Evolutionary conservation across 1,140 invertebrate genomes (phyloP).

Genomic region (Limonius californicus): DNA sequence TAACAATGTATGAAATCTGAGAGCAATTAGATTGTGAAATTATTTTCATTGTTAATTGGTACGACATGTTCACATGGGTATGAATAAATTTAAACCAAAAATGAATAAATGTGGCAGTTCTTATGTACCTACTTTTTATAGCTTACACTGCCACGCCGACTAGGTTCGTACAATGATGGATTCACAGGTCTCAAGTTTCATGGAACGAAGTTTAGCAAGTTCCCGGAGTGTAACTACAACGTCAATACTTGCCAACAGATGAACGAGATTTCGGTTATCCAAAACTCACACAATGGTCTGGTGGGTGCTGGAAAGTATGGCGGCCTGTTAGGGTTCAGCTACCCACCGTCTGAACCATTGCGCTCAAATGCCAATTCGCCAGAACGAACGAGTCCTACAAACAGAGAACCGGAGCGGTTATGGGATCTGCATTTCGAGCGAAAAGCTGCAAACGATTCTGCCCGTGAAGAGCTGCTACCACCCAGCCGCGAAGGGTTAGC

Average conservation of each 20-base stretch:
- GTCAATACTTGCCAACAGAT: conserved; percentile 7
- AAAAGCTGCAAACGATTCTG: conserved; percentile 41
- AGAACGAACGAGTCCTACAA: conserved; percentile 38
- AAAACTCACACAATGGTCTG: conserved; percentile 55
- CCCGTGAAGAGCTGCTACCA: conserved; percentile 47
- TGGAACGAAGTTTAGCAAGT: neutral
- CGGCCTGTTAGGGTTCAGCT: conserved; percentile 55
- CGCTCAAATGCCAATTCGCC: conserved; percentile 44
- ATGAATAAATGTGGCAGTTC: neutral
- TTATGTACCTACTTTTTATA: conserved; percentile 5
- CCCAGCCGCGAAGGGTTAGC: conserved; percentile 51
- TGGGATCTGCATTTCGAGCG: conserved; percentile 49
- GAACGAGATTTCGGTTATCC: conserved; percentile 59
- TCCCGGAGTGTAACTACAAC: conserved; percentile 2
- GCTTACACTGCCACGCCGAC: conserved; percentile 1
- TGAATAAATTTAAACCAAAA: neutral
- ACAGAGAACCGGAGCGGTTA: conserved; percentile 47
- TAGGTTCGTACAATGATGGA: neutral
- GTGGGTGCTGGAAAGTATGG: conserved; percentile 51
- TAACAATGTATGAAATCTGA: no score
- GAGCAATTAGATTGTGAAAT: no score
- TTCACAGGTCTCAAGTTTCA: conserved; percentile 9
- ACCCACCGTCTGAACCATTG: conserved; percentile 47
- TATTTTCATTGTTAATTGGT: no score
- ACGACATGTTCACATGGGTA: no score